Percentiles rank a stretch among this genome's conserved stretches.
These are phyloP conservation scores for Eupithecia vulgata DNA, from an alignment of 2,888 invertebrate genomes.

Conservation along the genomic window DNA sequence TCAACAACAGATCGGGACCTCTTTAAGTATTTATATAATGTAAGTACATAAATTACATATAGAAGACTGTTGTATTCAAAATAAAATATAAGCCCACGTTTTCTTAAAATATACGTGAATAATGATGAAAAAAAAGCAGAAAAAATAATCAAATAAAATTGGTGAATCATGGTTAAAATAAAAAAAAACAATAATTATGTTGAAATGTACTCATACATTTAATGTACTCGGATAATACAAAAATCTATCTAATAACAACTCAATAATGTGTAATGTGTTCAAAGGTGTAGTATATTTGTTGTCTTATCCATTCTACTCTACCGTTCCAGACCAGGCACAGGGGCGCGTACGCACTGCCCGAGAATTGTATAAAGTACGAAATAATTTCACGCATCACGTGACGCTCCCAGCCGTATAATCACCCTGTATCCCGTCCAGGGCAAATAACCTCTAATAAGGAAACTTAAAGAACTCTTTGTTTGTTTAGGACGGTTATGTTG, in stretches of 20 bases:
- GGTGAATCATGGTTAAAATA: too few species aligned
- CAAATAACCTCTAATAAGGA: slow-evolving; percentile 63
- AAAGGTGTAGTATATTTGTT: neutral
- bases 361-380: slow-evolving; percentile 82
- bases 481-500: slow-evolving; percentile 31
- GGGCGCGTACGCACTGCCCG: slow-evolving; percentile 70
- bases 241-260: neutral
- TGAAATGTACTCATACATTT: too few species aligned
- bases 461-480: slow-evolving; percentile 55
- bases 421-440: slow-evolving; percentile 74
- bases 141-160: too few species aligned
- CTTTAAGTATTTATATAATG: too few species aligned
- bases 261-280: neutral
- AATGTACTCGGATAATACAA: too few species aligned
- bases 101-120: too few species aligned
- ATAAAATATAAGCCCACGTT: too few species aligned
- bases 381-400: slow-evolving; percentile 84
- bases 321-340: slow-evolving; percentile 45
- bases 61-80: too few species aligned
- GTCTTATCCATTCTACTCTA: slow-evolving; percentile 51
- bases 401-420: slow-evolving; percentile 76
- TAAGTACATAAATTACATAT: too few species aligned
- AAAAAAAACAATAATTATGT: too few species aligned
- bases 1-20: too few species aligned
- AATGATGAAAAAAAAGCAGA: too few species aligned